Evolutionary conservation across 2,888 invertebrate species (phyloP).

Genomic region (Polymixis flavicincta): DNA sequence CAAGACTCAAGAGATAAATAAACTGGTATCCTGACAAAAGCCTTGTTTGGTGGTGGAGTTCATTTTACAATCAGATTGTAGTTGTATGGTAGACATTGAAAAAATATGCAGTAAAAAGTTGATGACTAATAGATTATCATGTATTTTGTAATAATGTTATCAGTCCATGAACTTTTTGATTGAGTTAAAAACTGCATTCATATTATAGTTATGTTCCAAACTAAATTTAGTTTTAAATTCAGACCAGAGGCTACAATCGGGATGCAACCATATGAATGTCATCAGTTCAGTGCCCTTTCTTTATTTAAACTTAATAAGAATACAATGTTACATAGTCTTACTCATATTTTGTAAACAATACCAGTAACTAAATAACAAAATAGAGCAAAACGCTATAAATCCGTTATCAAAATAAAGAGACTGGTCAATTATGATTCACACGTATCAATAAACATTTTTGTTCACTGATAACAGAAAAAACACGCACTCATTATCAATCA

Average conservation of each 20-base stretch:
- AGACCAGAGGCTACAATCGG: not conserved
- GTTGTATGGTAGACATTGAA: not conserved
- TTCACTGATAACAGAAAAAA: constrained; percentile 69
- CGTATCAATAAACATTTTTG: constrained; percentile 64
- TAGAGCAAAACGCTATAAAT: constrained; percentile 35
- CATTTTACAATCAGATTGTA: not conserved
- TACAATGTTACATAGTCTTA: constrained; percentile 15
- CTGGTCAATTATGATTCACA: constrained; percentile 61
- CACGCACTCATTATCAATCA: constrained; percentile 55
- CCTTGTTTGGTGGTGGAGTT: not conserved
- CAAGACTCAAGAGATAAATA: too few species aligned
- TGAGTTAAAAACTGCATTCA: not conserved
- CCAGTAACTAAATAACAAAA: constrained; percentile 31
- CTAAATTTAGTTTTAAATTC: not conserved
- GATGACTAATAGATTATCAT: constrained; percentile 3
- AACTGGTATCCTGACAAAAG: not conserved
- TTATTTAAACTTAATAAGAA: constrained; percentile 3
- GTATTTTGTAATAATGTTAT: constrained; percentile 1
- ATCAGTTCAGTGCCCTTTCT: constrained; percentile 50
- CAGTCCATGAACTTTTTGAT: constrained; percentile 23
- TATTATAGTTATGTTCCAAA: not conserved
- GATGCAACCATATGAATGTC: constrained; percentile 43
- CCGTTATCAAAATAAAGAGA: constrained; percentile 54
- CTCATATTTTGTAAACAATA: constrained; percentile 52
- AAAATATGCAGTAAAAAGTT: not conserved